These are phyloP conservation scores for Hippocampus mohnikei DNA, from an alignment of 2,113 vertebrate species.

Conservation along the genomic window DNA sequence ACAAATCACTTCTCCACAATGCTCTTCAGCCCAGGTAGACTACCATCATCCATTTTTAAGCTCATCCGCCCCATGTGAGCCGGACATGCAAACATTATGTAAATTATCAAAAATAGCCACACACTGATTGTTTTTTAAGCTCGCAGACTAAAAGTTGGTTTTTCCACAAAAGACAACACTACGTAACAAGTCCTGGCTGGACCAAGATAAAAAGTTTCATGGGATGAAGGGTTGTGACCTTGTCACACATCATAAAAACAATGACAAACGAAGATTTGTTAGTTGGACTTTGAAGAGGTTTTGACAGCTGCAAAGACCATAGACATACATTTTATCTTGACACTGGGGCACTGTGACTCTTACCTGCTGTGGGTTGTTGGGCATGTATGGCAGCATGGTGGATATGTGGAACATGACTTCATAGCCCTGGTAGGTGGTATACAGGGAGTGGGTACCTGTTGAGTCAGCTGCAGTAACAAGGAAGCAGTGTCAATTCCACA, in stretches of 20 bases:
- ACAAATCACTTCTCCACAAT: neutral
- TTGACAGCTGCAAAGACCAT: neutral
- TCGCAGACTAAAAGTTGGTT: too few relatives aligned
- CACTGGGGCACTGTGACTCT: neutral
- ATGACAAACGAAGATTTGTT: neutral
- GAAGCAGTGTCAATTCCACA: constrained; percentile 12
- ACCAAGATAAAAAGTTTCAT: neutral
- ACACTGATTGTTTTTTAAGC: too few relatives aligned
- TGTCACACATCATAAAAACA: neutral
- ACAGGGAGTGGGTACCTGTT: constrained; percentile 90
- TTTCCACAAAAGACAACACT: neutral
- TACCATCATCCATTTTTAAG: neutral
- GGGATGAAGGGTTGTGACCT: neutral
- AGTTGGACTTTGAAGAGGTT: too few relatives aligned
- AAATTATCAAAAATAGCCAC: neutral
- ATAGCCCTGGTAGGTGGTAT: constrained; percentile 91
- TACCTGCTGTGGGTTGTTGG: constrained; percentile 94
- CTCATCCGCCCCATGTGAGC: neutral
- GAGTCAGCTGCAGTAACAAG: constrained; percentile 78
- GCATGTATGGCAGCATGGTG: constrained; percentile 93
- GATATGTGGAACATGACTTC: constrained; percentile 98
- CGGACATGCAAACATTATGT: neutral
- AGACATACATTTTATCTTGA: neutral
- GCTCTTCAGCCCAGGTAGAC: neutral
- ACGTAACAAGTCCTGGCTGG: neutral